Base-by-base conservation (phyloP, 2,797 vertebrate genomes). In the Clarias pachynema region DNA sequence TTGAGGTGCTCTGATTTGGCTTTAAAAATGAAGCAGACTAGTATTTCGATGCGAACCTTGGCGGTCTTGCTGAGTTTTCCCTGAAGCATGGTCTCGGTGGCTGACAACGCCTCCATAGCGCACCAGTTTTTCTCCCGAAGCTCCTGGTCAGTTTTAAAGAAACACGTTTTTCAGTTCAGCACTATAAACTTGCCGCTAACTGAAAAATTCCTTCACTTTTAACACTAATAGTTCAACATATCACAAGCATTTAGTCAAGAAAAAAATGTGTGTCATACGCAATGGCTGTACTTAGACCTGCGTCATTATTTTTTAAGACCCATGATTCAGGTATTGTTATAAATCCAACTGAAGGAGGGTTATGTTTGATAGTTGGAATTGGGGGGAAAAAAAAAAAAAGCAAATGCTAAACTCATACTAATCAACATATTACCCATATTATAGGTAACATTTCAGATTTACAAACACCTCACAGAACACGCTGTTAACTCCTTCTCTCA, bases 61-160 rank as follows among this genome's bases (percentile, higher is more conserved):
- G 96, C 95, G 91, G 95, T 97, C 97, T 97, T 98, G 98, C 95
- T 95, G 97, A 98, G 96, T 97, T 96, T 99, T 93, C 97, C 97
- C 96, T 99, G 98, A 95, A 99, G 98, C 96, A 99, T 96, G 97
- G 98, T 97, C 97, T 99, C 98, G 95, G 98, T 99, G 96, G 97
- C 97, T 96, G 98, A 96, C 95, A 99, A 97, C 96, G 98, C 98
- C 96, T 99, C 98, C 98, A 99, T 99, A 94, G 97, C 98, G 96
- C 97, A 96, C 98, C 98, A 99, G 98, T 99, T 99, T 99, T 98
- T 99, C 98, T 99, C 95, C 96, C 98, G 98, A 93, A 99, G 98
- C 95, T 99, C 98, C 98, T 99, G 97, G 97, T 99, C 96, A 95
- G 97, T 98, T 98, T 97, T 97, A 98, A 95, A 99, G 96, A 99